Evolutionary conservation across 2,888 invertebrate species (phyloP), one percentile per base, ranked within the genome.

Genomic region (Sericinus montela): DNA sequence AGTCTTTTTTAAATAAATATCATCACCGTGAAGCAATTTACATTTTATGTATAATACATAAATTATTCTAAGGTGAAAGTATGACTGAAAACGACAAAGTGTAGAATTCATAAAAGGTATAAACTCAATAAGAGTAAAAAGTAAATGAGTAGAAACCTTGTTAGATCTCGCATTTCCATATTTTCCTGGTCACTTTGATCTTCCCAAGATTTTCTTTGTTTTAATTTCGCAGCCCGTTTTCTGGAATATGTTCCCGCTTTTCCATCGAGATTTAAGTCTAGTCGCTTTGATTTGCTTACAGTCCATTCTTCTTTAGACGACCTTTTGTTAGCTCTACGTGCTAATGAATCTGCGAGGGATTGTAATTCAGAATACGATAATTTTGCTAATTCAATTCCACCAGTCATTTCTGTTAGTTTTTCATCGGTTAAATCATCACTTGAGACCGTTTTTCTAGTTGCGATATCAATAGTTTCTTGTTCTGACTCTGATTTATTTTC

Each of bases 161-260:
- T 92, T 15, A 94, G 76, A 57, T 93, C 93, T 59, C 92, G 91
- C 63, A 93, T 81, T 62, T 94, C 93, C 65, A 93, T 85, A 13
- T 91, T 91, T 60, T 94, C 94, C 57, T 92, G 92, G 59, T 93
- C 92, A 51, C 92, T 92, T 53, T 92, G 92, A 54, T 93, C 93
- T 56, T 94, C 93, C 94, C 94, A 94, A 4, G 93, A 93, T 55
- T 90, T 88, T 30, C 90, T 84, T 52, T 91, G 90, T 48, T 80
- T 83, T 23, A 90, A 59, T 54, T 85, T 89, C 1, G 82, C 85
- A 1, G 87, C 88, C 25, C 85, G 70, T 56, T 83, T 86, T 47
- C 83, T 80, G 72, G 85, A 88, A 80, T 89, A 89, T 0, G 88
- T 89, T 4, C 87, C 88, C 13, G 88, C 87, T 67, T 87, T 86